A percentile compares a stretch with the other conserved stretches of the same genome.
Evolutionary conservation across 2,113 vertebrate genomes (phyloP).

Genomic region (Paradoxurus hermaphroditus): DNA sequence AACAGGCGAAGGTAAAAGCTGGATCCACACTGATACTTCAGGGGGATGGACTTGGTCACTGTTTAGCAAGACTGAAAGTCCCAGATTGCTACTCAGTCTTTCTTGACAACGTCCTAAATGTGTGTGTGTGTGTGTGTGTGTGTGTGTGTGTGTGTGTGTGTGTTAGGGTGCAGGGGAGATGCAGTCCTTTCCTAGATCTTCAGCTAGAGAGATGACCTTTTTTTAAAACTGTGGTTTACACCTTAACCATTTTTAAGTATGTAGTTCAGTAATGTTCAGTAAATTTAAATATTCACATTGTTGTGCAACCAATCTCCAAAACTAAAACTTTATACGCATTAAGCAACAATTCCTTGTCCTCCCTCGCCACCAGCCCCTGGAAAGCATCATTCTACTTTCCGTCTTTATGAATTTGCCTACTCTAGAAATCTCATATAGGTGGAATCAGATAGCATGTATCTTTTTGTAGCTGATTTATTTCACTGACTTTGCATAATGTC

Average conservation of each 20-base stretch:
- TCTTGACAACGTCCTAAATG: not conserved
- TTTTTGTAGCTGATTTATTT: not conserved
- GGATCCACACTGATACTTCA: not conserved
- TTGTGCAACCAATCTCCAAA: not conserved
- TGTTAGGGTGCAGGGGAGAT: not conserved
- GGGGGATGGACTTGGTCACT: not conserved
- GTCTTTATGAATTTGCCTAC: not conserved
- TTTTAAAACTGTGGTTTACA: not conserved
- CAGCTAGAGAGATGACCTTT: not conserved
- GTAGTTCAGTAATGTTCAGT: not conserved
- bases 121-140: not conserved
- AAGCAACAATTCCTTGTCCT: not conserved
- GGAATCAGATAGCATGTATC: not conserved
- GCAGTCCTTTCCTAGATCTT: not conserved
- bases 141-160: not conserved
- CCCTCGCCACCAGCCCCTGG: too few species aligned
- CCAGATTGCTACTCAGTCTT: not conserved
- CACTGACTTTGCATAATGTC: not conserved
- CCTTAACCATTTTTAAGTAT: not conserved
- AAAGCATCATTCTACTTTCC: not conserved
- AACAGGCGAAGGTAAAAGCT: not conserved
- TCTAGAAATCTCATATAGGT: not conserved
- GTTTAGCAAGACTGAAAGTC: not conserved
- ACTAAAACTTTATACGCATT: not conserved
- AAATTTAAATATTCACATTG: not conserved